Conservation (phyloP, 2,888 invertebrate genomes). For the Lycaena phlaeas region DNA sequence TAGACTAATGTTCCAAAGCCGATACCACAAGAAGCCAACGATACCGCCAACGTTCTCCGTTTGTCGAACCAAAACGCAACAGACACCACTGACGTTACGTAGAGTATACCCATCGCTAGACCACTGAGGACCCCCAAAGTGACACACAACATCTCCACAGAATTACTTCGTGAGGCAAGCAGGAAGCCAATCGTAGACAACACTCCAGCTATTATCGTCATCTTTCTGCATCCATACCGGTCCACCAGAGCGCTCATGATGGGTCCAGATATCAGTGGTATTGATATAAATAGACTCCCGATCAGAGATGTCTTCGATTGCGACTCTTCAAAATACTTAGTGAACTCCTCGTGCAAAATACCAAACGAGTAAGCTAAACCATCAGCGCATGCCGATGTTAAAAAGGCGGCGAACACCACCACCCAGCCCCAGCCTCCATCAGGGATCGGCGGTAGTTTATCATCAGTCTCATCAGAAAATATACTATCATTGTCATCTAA, state of each 20-base stretch:
- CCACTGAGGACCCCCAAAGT: conserved; percentile 90
- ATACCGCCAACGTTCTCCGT: conserved; percentile 87
- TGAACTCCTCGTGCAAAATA: conserved; percentile 85
- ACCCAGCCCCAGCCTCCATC: conserved; percentile 94
- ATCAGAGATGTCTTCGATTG: conserved; percentile 91
- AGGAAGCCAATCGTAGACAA: conserved; percentile 83
- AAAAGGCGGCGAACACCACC: conserved; percentile 86
- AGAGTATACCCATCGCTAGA: conserved; percentile 85
- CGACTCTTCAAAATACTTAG: conserved; percentile 82
- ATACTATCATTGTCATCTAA: conserved; percentile 60
- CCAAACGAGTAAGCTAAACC: conserved; percentile 95
- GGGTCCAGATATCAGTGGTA: conserved; percentile 88
- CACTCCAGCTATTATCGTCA: conserved; percentile 82
- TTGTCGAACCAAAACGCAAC: conserved; percentile 95
- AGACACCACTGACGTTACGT: conserved; percentile 91
- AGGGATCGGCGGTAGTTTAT: conserved; percentile 75
- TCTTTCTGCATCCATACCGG: conserved; percentile 83
- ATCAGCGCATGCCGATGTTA: conserved; percentile 92
- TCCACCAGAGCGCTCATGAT: conserved; percentile 88
- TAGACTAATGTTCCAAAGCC: conserved; percentile 92
- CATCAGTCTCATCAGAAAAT: conserved; percentile 43
- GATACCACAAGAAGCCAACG: conserved; percentile 89
- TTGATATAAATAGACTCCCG: conserved; percentile 89
- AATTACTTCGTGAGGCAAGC: conserved; percentile 78
- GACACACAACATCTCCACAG: conserved; percentile 82